Evolutionary conservation across 2,888 invertebrate species (phyloP), one percentile per base, ranked within the genome.

Genomic region (Calameuta filiformis): DNA sequence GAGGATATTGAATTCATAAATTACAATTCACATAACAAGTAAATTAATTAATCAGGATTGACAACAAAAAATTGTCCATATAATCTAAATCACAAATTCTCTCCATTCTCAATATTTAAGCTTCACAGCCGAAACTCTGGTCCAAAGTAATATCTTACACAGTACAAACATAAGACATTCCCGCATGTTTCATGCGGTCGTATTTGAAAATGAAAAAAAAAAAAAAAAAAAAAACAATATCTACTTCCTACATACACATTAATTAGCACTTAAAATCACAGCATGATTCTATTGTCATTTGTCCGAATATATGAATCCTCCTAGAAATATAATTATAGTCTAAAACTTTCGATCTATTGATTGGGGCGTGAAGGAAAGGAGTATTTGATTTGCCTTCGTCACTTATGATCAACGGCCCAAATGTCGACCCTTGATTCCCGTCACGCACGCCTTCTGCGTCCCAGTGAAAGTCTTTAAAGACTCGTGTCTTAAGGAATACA

Each of bases 381-480:
- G 23, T 56, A 56, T 56, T 56, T 23, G 23, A 56, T 56, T 56
- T 56, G 56, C 9, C 23, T 56, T 56, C 9, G 56, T 56, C 23
- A 56, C 56, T 56, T 23, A 56, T 56, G 23, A 56, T 56, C 56
- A 56, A 56, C 56, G 56, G 56, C 23, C 15, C 56, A 56, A 56
- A 56, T 56, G 56, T 23, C 23, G 56, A 56, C 23, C 56, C 56
- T 23, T 40, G 15, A 79, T 79, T 76, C 79, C n/a, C 40, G 35
- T 79, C 79, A 79, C 79, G 79, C 75, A 77, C 74, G 75, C 79
- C 79, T 83, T 79, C 82, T 81, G 80, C 82, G 80, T 87, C 84
- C 78, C 83, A 90, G 90, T 90, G 90, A 90, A 90, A 91, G 90
- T 90, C 81, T 79, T 85, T 76, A 81, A 77, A 86, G 78, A 82